Evolutionary conservation across 2,113 vertebrate species (phyloP).

Genomic region (Pterophyllum scalare): DNA sequence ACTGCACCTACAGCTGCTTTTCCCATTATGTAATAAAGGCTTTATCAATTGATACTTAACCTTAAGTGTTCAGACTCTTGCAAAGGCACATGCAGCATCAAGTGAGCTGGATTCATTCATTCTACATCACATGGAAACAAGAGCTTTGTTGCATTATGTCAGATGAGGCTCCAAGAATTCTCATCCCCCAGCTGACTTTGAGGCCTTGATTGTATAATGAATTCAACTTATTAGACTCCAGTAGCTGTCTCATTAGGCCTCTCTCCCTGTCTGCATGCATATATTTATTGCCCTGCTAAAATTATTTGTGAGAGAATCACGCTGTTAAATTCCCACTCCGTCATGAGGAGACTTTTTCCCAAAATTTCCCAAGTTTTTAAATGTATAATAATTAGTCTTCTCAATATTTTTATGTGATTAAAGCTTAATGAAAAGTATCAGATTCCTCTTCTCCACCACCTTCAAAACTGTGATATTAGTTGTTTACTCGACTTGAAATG

Average conservation of each 20-base stretch:
- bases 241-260: conserved; percentile 62
- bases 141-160: conserved; percentile 21
- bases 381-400: background rate
- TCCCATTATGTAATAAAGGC: background rate
- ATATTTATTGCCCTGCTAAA: conserved; percentile 44
- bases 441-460: background rate
- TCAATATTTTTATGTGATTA: background rate
- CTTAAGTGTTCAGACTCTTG: background rate
- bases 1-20: background rate
- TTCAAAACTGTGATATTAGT: background rate
- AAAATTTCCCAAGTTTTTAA: background rate
- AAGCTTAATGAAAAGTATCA: background rate
- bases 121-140: conserved; percentile 15
- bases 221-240: conserved; percentile 65
- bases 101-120: conserved; percentile 16
- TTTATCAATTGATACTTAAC: background rate
- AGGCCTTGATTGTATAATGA: conserved; percentile 65
- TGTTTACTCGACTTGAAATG: conserved; percentile 25
- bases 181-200: conserved; percentile 37
- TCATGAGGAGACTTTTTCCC: conserved; percentile 11
- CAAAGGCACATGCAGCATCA: background rate
- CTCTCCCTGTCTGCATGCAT: conserved; percentile 41
- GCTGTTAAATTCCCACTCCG: conserved; percentile 33
- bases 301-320: conserved; percentile 19
- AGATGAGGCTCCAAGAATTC: conserved; percentile 28